phyloP scores from a whole-genome alignment of 2,888 invertebrate species.

The Morpho helenor region DNA sequence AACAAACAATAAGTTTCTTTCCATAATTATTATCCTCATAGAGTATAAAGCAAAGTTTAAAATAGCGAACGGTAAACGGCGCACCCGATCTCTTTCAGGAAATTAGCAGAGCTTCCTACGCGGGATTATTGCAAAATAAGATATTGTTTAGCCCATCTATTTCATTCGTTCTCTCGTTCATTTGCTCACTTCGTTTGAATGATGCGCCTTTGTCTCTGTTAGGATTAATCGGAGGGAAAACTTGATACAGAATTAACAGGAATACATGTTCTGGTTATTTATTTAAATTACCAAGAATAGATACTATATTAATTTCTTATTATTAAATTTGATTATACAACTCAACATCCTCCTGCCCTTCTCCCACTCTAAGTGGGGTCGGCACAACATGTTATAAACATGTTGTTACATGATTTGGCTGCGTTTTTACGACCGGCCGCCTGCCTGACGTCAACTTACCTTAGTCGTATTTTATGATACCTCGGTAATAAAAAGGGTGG shows the following conservation, averaged over 20 bases:
- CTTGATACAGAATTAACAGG: constrained; percentile 17
- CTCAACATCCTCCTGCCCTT: too few relatives aligned
- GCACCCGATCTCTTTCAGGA: constrained; percentile 68
- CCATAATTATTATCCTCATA: constrained; percentile 2
- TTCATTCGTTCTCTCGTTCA: constrained; percentile 45
- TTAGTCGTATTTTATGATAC: too few relatives aligned
- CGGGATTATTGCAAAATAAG: constrained; percentile 75
- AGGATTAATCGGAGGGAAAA: constrained; percentile 32
- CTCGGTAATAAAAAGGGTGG: too few relatives aligned
- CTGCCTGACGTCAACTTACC: too few relatives aligned
- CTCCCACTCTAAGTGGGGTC: too few relatives aligned
- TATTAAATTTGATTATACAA: too few relatives aligned
- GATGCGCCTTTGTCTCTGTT: constrained; percentile 59
- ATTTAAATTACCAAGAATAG: too few relatives aligned
- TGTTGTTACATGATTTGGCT: too few relatives aligned
- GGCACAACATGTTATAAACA: too few relatives aligned
- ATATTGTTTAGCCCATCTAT: constrained; percentile 73
- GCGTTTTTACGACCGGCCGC: too few relatives aligned
- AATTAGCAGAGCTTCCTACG: constrained; percentile 71
- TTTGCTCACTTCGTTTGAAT: constrained; percentile 40
- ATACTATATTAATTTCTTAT: too few relatives aligned
- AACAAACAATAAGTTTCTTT: not conserved
- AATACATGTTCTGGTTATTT: too few relatives aligned
- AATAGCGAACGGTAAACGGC: constrained; percentile 51
- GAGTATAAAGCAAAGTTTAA: constrained; percentile 49